Percentiles rank a stretch among this genome's conserved stretches.
Conservation (phyloP, 2,113 vertebrate genomes). For the Leptosomus discolor region DNA sequence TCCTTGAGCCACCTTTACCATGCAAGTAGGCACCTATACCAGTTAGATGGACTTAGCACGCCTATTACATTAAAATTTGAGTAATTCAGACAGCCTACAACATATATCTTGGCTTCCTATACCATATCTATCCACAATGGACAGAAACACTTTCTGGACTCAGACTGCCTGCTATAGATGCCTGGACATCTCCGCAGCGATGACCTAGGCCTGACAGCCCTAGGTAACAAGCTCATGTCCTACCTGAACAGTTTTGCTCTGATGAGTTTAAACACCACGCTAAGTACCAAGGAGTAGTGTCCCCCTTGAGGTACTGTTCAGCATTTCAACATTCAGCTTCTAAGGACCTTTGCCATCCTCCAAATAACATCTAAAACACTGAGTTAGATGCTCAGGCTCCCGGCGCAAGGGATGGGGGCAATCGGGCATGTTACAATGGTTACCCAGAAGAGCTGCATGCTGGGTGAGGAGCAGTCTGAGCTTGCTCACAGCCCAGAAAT, state of each 20-base stretch:
- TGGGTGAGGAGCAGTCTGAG: neutral
- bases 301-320: neutral
- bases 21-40: fast-evolving
- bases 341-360: neutral
- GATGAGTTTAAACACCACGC: neutral
- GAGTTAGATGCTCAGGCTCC: neutral
- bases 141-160: neutral
- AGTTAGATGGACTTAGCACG: neutral
- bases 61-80: neutral
- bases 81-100: neutral
- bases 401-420: fast-evolving
- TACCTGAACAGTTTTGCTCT: neutral
- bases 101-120: neutral
- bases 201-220: neutral
- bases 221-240: neutral
- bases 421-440: neutral
- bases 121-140: neutral
- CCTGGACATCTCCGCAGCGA: neutral
- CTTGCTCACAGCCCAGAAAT: neutral
- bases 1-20: neutral
- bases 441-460: neutral
- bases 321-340: neutral
- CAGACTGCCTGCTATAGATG: neutral
- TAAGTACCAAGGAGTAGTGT: neutral
- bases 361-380: neutral